Evolutionary conservation across 2,797 vertebrate species (phyloP).

Genomic region (Rhincodon typus): DNA sequence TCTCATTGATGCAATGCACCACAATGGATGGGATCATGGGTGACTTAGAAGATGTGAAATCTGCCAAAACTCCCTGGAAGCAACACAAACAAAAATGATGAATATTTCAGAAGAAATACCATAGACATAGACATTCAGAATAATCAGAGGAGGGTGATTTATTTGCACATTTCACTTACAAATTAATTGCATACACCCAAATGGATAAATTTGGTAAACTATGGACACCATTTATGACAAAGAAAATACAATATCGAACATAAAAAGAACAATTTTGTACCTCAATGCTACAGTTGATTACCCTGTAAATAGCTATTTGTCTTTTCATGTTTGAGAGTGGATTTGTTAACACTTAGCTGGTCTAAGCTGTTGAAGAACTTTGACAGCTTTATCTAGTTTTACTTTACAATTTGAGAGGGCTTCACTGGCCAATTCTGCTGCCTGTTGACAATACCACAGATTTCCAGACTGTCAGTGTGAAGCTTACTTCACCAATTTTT

Average conservation of each 20-base stretch:
- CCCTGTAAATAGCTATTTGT: not conserved
- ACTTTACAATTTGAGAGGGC: not conserved
- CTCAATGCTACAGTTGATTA: not conserved
- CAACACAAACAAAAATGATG: slow-evolving; percentile 23
- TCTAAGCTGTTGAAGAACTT: not conserved
- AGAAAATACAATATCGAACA: not conserved
- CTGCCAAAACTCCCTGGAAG: slow-evolving; percentile 74
- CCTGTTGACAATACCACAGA: not conserved
- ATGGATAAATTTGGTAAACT: not conserved
- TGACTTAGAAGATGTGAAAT: slow-evolving; percentile 74
- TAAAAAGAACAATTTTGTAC: not conserved
- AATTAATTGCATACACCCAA: not conserved
- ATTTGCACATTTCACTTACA: not conserved
- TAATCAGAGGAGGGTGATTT: not conserved
- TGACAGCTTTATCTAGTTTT: not conserved
- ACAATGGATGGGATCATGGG: slow-evolving; percentile 92
- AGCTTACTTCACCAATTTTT: slow-evolving; percentile 72
- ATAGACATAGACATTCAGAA: not conserved
- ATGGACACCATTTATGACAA: not conserved
- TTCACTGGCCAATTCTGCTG: not conserved
- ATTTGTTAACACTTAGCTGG: not conserved
- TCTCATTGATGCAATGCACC: slow-evolving; percentile 90
- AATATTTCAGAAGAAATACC: not conserved
- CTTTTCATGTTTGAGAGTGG: not conserved
- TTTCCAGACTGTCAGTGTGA: not conserved